phyloP scores from a whole-genome alignment of 2,888 invertebrate species.

The Calliphora vomitoria region DNA sequence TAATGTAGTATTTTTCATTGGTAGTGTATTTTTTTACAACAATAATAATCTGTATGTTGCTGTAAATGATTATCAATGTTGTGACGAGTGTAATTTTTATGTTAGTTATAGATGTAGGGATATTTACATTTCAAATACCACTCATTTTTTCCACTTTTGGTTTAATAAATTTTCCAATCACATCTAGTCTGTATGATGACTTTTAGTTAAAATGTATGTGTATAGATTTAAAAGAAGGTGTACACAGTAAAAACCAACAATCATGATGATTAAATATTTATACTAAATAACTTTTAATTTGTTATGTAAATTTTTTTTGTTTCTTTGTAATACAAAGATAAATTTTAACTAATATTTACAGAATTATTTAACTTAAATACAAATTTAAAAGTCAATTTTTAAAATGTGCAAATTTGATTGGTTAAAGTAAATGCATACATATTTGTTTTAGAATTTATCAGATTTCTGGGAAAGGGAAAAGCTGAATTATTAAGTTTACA shows the following conservation, averaged over 20 bases:
- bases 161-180: slow-evolving; percentile 14
- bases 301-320: slow-evolving; percentile 47
- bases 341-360: slow-evolving; percentile 19
- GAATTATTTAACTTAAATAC: slow-evolving; percentile 5
- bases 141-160: background rate
- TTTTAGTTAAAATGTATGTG: slow-evolving; percentile 17
- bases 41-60: too few relatives aligned
- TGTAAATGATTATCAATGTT: too few relatives aligned
- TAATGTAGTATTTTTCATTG: too few relatives aligned
- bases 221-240: background rate
- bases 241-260: slow-evolving; percentile 33
- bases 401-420: slow-evolving; percentile 5
- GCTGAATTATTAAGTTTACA: slow-evolving; percentile 48
- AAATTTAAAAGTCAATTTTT: slow-evolving; percentile 37
- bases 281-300: slow-evolving; percentile 53
- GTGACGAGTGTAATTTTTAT: too few relatives aligned
- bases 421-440: too few relatives aligned
- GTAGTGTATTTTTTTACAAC: too few relatives aligned
- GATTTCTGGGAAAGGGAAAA: background rate
- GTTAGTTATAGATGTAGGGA: too few relatives aligned
- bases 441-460: background rate
- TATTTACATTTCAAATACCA: too few relatives aligned
- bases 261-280: slow-evolving; percentile 40
- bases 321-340: background rate
- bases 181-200: background rate